These are phyloP conservation scores for Tethya wilhelma DNA, from an alignment of 37 sponge, comb jelly and placozoan species.

Conservation along the genomic window DNA sequence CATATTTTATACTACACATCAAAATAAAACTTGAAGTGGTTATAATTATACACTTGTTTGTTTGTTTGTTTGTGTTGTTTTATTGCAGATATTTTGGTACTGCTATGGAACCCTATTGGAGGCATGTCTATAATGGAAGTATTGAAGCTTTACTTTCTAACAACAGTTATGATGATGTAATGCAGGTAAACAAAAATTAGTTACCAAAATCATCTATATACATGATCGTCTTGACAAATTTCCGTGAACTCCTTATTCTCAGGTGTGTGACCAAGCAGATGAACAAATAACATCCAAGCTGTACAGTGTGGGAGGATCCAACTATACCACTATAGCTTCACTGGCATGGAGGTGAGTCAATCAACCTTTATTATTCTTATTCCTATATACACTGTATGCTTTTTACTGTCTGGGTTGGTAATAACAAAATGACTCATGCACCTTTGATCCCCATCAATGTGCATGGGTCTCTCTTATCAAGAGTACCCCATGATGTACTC, in stretches of 20 bases:
- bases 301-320: conserved; percentile 51
- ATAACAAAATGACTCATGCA: too few species aligned
- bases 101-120: conserved; percentile 66
- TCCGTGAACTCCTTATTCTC: too few species aligned
- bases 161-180: not conserved
- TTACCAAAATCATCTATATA: not conserved
- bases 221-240: too few species aligned
- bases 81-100: conserved; percentile 77
- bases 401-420: too few species aligned
- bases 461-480: too few species aligned
- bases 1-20: too few species aligned
- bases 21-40: not conserved
- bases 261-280: conserved; percentile 39
- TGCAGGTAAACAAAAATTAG: not conserved
- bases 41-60: too few species aligned
- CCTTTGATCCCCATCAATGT: too few species aligned
- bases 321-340: conserved; percentile 68
- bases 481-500: too few species aligned
- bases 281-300: conserved; percentile 2
- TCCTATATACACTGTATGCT: too few species aligned
- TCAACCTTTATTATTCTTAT: too few species aligned
- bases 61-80: not conserved
- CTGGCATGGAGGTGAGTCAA: conserved; percentile 73
- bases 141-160: conserved; percentile 18
- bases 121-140: conserved; percentile 22